Percentiles rank a stretch among this genome's conserved stretches.
phyloP scores from a whole-genome alignment of 2,888 invertebrate genomes.

The Tetragonisca angustula region DNA sequence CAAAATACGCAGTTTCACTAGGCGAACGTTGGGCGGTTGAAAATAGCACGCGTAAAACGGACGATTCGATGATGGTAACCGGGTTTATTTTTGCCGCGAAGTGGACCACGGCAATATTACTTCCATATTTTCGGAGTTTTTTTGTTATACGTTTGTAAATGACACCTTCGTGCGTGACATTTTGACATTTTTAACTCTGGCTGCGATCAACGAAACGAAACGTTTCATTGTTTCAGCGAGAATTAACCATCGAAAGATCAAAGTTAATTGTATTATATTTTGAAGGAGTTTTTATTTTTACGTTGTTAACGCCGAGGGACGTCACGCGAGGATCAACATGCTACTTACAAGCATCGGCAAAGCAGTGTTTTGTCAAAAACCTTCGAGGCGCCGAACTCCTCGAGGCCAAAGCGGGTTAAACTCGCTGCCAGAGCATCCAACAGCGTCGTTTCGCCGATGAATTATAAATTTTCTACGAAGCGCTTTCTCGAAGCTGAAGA shows the following conservation, averaged over 20 bases:
- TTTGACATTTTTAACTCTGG: not conserved
- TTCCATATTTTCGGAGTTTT: slow-evolving; percentile 22
- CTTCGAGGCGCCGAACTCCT: slow-evolving; percentile 15
- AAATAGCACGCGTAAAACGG: slow-evolving; percentile 56
- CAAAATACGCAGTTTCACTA: slow-evolving; percentile 5
- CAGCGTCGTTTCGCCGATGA: not conserved
- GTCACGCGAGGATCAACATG: slow-evolving; percentile 31
- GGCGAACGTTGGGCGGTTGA: slow-evolving; percentile 48
- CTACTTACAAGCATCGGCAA: slow-evolving; percentile 60
- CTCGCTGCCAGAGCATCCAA: not conserved
- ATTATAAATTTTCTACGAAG: slow-evolving; percentile 4
- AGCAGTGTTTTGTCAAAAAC: slow-evolving; percentile 34
- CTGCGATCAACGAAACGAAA: not conserved
- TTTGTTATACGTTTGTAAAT: not conserved
- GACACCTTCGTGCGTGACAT: not conserved
- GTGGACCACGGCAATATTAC: slow-evolving; percentile 45
- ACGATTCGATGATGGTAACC: slow-evolving; percentile 52
- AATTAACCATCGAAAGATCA: no score
- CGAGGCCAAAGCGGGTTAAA: slow-evolving; percentile 15
- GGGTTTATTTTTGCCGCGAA: slow-evolving; percentile 61
- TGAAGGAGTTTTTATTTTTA: not conserved
- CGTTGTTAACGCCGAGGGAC: slow-evolving; percentile 8
- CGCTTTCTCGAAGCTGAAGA: slow-evolving; percentile 11
- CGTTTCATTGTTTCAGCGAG: no score
- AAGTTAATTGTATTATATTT: not conserved